Conservation (phyloP, 2,113 vertebrate genomes). For the Esox niger region DNA sequence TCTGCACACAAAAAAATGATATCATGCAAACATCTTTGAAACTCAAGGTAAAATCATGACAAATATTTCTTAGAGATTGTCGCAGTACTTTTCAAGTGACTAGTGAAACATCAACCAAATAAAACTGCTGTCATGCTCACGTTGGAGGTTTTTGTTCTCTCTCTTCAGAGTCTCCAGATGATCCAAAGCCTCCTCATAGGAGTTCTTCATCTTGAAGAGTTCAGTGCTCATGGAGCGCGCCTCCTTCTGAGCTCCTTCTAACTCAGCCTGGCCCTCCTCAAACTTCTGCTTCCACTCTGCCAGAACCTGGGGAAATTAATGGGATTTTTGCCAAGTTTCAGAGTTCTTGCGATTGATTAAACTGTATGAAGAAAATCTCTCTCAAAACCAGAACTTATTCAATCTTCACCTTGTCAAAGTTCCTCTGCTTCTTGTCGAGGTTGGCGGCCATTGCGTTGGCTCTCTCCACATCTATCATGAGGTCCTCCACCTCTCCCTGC, state of each 20-base stretch:
- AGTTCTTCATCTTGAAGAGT: conserved; percentile 7
- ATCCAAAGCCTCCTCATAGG: neutral
- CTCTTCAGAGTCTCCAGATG: conserved; percentile 2
- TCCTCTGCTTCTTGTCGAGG: too few species aligned
- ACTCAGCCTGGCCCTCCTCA: neutral
- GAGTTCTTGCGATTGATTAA: neutral
- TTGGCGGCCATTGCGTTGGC: too few species aligned
- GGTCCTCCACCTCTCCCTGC: too few species aligned
- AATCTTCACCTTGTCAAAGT: conserved; percentile 30
- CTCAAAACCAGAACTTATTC: too few species aligned
- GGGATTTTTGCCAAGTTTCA: too few species aligned
- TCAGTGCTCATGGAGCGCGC: neutral
- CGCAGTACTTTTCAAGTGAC: too few species aligned
- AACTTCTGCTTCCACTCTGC: conserved; percentile 4
- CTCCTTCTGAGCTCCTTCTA: neutral
- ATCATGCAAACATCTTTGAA: too few species aligned
- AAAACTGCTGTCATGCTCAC: neutral
- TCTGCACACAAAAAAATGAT: neutral
- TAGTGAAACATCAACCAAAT: too few species aligned
- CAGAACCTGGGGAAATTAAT: neutral
- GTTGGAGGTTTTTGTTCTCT: neutral
- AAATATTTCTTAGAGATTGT: too few species aligned
- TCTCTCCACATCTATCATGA: too few species aligned
- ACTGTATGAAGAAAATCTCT: too few species aligned
- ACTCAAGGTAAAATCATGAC: too few species aligned